Evolutionary conservation across 2,113 vertebrate genomes (phyloP), one percentile per base, ranked within the genome.

Genomic region (Zeus faber): DNA sequence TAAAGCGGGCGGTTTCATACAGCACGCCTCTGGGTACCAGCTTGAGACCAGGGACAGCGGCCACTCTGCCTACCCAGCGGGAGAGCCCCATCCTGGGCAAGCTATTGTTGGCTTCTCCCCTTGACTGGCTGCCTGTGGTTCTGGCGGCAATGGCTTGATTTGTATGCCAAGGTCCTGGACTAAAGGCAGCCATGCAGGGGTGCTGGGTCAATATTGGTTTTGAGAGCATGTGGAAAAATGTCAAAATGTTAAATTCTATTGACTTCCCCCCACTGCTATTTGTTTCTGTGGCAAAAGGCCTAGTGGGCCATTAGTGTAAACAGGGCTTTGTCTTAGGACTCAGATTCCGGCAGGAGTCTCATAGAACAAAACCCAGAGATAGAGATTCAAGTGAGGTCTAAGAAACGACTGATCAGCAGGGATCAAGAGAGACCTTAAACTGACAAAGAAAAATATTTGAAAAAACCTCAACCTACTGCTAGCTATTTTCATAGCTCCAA

Each of bases 221-320:
- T 90, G 84, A 89, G 87, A 86, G 79, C 77, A 73, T 80, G 80
- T 82, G 87, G 87, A 88, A 87, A 89, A 88, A 88, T 74, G 84
- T 88, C 85, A 85, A 88, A 89, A 89, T 80, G 84, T 85, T 90
- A 87, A 86, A 57, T 89, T 88, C 87, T 83, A 79, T 84, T 86
- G 62, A 48, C 77, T 83, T 87, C 82, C 82, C 70, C 22, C 85
- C 73, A 49, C 82, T 79, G 87, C 74, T 86, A 83, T 89, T 89
- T 91, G 90, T 90, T 88, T 89, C 88, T 54, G 61, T 75, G 72
- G 73, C 84, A 83, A 88, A 81, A 77, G 79, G 81, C 85, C 58
- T 84, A 77, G 84, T 84, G 85, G 79, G 72, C 85, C 79, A 80
- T 89, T 90, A 91, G 90, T 86, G 89, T 89, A 91, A 93, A 93